Base-by-base conservation (phyloP, 2,113 vertebrate genomes). In the Athene noctua region DNA sequence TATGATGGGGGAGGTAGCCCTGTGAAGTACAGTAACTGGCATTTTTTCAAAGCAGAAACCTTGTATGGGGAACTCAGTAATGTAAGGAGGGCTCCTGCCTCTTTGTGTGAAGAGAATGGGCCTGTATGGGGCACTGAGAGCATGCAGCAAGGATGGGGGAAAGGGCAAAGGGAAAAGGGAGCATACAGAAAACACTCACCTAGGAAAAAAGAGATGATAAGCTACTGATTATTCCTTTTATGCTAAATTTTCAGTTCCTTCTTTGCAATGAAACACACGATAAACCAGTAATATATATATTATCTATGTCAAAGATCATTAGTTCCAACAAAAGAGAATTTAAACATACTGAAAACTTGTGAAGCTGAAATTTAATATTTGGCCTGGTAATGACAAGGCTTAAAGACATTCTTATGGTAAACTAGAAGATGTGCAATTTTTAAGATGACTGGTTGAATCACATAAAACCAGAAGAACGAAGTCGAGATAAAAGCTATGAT, bases 231-330 rank as follows among this genome's bases (percentile, higher is more conserved):
- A 17, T 61, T 81, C 13, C 19, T 62, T 81, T 79, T 15, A 34
- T 10, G 5, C 6, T 75, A 57, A 59, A 49, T 52, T 75, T 58
- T 61, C 27, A 10, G 27, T 57, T 71, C 27, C 25, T 13, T 66
- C 20, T 94, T 81, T 67, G 18, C n/a, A 89, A 67, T 63, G n/a
- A 51, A 81, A 59, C 5, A 55, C 6, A 20, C 23, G 25, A 59
- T 58, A 84, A 66, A n/a, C 14, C 0, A 0, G 32, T 30, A n/a
- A 7, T 20, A 55, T 54, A 38, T 55, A 3, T 19, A 34, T 10
- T 2, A 52, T 5, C 11, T 58, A 10, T 46, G 40, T 29, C 34
- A 82, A 92, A 93, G 26, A 34, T 38, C 6, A 47, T 25, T 62
- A 58, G 4, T 34, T 94, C 8, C 21, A 90, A 16, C 1, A 15